Evolutionary conservation across 2,888 invertebrate species (phyloP).

Genomic region (Chaetoderma sp.): DNA sequence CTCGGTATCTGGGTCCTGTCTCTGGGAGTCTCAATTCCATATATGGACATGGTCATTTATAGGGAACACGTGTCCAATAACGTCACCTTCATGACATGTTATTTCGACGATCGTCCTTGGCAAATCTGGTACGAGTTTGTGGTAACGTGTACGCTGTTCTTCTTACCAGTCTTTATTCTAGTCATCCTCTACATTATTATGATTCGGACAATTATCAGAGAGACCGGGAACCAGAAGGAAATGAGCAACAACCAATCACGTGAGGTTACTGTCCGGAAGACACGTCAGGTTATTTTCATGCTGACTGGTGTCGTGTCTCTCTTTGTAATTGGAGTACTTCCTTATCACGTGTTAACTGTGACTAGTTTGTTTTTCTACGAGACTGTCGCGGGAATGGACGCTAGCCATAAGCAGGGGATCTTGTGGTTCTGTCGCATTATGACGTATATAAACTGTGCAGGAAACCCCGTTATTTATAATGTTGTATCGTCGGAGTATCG

Average conservation of each 20-base stretch:
- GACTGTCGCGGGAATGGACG: background rate
- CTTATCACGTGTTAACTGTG: too few relatives aligned
- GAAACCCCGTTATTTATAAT: background rate
- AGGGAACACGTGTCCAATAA: background rate
- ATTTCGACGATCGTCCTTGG: background rate
- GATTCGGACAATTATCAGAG: background rate
- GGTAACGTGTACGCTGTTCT: background rate
- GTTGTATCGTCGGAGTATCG: slow-evolving; percentile 1
- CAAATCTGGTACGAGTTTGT: background rate
- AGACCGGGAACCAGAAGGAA: background rate
- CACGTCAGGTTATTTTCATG: background rate
- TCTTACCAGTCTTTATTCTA: background rate
- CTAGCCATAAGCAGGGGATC: too few relatives aligned
- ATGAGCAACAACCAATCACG: background rate
- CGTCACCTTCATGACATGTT: background rate
- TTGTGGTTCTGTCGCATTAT: background rate
- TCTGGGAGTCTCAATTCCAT: background rate
- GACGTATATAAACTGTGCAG: background rate
- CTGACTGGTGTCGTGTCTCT: background rate
- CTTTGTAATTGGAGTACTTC: background rate
- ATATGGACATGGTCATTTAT: background rate
- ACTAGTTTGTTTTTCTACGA: background rate
- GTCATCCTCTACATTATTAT: background rate
- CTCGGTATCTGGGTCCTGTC: background rate
- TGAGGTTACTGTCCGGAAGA: background rate